phyloP scores from a whole-genome alignment of 2,888 invertebrate genomes.

The Notodonta ziczac region DNA sequence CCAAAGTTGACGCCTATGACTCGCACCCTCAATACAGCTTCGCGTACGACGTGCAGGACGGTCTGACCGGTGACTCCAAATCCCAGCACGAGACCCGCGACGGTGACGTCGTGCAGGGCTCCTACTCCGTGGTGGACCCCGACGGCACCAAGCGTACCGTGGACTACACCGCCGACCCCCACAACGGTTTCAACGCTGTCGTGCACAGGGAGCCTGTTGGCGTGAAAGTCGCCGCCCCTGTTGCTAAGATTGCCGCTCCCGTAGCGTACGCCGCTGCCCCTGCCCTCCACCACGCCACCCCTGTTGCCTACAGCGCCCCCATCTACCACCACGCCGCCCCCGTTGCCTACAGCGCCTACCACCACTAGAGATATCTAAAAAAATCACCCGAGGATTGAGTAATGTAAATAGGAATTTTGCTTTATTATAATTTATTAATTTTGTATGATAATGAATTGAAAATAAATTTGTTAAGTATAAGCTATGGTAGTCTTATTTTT shows the following conservation, averaged over 20 bases:
- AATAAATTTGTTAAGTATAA: background rate
- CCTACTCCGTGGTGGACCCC: slow-evolving; percentile 79
- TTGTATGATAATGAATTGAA: background rate
- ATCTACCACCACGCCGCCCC: slow-evolving; percentile 68
- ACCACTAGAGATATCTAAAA: slow-evolving; percentile 58
- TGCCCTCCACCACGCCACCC: slow-evolving; percentile 49
- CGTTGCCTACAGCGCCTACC: slow-evolving; percentile 52
- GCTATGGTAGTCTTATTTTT: background rate
- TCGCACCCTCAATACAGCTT: slow-evolving; percentile 76
- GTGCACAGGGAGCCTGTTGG: slow-evolving; percentile 70
- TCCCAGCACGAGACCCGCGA: slow-evolving; percentile 80
- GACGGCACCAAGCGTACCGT: slow-evolving; percentile 81
- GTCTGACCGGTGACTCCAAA: slow-evolving; percentile 74
- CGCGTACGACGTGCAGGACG: slow-evolving; percentile 81
- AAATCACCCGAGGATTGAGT: background rate
- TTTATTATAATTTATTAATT: background rate
- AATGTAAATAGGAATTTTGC: background rate
- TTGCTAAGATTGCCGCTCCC: slow-evolving; percentile 50
- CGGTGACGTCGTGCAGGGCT: slow-evolving; percentile 80
- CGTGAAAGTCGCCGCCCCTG: slow-evolving; percentile 54
- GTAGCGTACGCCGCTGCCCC: slow-evolving; percentile 63
- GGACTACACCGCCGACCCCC: slow-evolving; percentile 77
- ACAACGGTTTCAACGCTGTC: slow-evolving; percentile 82
- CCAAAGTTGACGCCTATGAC: slow-evolving; percentile 49
- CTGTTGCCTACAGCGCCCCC: slow-evolving; percentile 48